phyloP scores from a whole-genome alignment of 2,888 invertebrate species.

The Oxyteleia sp. region DNA sequence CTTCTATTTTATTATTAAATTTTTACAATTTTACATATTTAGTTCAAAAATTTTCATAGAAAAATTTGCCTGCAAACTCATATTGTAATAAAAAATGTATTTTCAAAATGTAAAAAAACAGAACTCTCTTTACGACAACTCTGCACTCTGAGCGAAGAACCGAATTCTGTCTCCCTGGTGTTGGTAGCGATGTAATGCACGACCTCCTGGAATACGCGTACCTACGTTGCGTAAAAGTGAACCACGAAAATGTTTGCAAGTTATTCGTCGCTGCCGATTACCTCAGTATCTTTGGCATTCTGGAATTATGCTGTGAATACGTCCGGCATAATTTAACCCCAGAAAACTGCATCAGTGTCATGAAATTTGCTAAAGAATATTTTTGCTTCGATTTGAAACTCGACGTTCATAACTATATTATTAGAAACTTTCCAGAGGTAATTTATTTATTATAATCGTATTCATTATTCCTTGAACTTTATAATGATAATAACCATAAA shows the following conservation, averaged over 20 bases:
- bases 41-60: too few relatives aligned
- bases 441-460: background rate
- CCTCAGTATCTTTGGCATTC: conserved; percentile 94
- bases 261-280: conserved; percentile 96
- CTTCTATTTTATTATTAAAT: too few relatives aligned
- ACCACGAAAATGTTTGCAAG: conserved; percentile 93
- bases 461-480: too few relatives aligned
- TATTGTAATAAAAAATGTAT: too few relatives aligned
- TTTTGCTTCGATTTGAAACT: conserved; percentile 92
- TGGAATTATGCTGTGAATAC: conserved; percentile 94
- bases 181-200: conserved; percentile 93
- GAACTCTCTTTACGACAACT: conserved; percentile 94
- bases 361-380: conserved; percentile 93
- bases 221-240: conserved; percentile 92
- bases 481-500: too few relatives aligned
- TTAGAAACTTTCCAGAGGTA: conserved; percentile 92
- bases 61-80: too few relatives aligned
- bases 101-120: too few relatives aligned
- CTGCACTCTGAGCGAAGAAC: conserved; percentile 91
- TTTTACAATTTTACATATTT: too few relatives aligned
- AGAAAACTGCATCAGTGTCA: conserved; percentile 94
- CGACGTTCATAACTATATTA: conserved; percentile 91
- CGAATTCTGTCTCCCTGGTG: conserved; percentile 92
- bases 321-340: conserved; percentile 91
- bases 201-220: conserved; percentile 95